These are phyloP conservation scores for Hypsibius dujardini DNA, from an alignment of 1,140 invertebrate genomes.

Conservation along the genomic window DNA sequence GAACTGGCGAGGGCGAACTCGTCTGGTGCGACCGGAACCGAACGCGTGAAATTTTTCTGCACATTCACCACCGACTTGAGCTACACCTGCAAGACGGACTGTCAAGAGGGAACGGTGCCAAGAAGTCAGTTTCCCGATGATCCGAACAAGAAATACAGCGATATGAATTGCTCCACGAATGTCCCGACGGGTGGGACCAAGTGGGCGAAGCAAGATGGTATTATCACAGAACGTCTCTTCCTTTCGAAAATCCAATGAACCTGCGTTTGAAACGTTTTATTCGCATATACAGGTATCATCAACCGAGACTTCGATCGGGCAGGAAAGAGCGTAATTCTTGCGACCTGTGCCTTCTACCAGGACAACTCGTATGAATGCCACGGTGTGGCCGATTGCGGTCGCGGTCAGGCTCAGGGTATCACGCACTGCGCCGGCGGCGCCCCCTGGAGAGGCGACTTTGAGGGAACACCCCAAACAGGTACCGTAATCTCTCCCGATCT, in stretches of 20 bases:
- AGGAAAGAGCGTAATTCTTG: background rate
- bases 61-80: background rate
- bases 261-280: background rate
- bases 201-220: background rate
- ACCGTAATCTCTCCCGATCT: background rate
- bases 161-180: constrained; percentile 4
- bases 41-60: background rate
- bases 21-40: background rate
- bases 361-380: background rate
- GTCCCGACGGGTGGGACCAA: background rate
- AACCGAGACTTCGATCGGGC: background rate
- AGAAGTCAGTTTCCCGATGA: background rate
- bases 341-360: background rate
- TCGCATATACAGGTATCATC: background rate
- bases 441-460: constrained; percentile 3
- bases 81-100: constrained; percentile 10
- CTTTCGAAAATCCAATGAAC: background rate
- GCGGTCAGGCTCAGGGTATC: background rate
- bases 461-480: background rate
- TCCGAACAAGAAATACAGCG: background rate
- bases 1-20: background rate
- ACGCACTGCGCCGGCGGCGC: background rate
- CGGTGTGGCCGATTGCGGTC: constrained; percentile 7
- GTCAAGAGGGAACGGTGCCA: background rate
- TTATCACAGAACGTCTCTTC: background rate